These are phyloP conservation scores for Andrena trimmerana DNA, from an alignment of 2,888 invertebrate species.

Conservation along the genomic window DNA sequence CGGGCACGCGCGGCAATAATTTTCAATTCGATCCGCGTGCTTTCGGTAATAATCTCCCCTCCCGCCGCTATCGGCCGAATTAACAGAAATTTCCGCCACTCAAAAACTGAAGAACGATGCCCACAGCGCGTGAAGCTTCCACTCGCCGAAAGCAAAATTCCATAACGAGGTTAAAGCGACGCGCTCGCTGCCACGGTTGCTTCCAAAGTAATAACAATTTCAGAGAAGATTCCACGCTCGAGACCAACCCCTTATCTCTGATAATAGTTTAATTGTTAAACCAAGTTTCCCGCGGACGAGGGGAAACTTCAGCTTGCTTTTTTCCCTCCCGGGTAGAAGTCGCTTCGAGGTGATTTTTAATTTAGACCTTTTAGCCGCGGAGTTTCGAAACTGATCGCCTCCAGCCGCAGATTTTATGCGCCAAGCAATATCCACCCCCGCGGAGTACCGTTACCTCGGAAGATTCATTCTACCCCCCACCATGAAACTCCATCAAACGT, in stretches of 20 bases:
- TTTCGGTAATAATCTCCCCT: constrained; percentile 43
- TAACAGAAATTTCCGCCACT: constrained; percentile 40
- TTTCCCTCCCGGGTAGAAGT: constrained; percentile 13
- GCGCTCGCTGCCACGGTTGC: constrained; percentile 1
- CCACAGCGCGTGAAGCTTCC: background rate
- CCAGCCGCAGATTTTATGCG: constrained; percentile 6
- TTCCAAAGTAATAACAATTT: constrained; percentile 50
- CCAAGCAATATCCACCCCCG: background rate
- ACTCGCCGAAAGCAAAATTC: no score
- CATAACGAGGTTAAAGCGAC: no score
- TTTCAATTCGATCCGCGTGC: constrained; percentile 41
- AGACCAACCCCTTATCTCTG: constrained; percentile 30
- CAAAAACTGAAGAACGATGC: background rate
- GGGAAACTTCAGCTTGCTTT: constrained; percentile 36
- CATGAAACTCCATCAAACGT: no score
- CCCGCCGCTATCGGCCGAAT: constrained; percentile 27
- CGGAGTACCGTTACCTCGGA: background rate
- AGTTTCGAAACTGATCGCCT: constrained; percentile 34
- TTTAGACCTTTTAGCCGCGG: constrained; percentile 24
- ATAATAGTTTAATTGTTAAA: constrained; percentile 60
- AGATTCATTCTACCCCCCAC: background rate
- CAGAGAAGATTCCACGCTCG: constrained; percentile 46
- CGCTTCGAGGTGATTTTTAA: constrained; percentile 38
- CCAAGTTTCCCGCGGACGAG: constrained; percentile 46
- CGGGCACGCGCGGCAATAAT: constrained; percentile 33